Base-by-base conservation (phyloP, 1,140 invertebrate species). In the Amyelois transitella region DNA sequence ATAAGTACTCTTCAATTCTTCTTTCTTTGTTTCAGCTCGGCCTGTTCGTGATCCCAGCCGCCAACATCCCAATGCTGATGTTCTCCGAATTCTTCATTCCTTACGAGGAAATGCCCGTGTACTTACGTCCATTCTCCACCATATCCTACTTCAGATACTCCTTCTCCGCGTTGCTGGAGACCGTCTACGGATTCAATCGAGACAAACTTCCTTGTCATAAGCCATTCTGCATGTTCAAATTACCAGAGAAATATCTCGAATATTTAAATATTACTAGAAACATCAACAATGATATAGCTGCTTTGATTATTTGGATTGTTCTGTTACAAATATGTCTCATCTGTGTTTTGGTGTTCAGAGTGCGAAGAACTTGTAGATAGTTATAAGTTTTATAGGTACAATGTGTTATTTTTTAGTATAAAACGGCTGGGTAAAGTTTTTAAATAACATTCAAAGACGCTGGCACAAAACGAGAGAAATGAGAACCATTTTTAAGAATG, bases 61-160 rank as follows among this genome's bases (percentile, higher is more conserved):
- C 91, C 3, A 92, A 93, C 43, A 96, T 96, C 69, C 96, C 94
- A n/a, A 93, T 97, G 80, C 81, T 97, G 43, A 90, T 97, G 49
- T 96, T 94, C 74, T 92, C 93, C 0, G 96, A 96, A 32, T 97
- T 96, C 81, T 96, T 97, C 77, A 91, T 97, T 12, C 94, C 93
- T 48, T 91, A 96, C 70, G 86, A 90, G 10, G 95, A 96, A 55
- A 91, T 97, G 50, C 92, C 94, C 0, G 65, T 76, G 1, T 95
- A 94, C 65, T 84, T 97, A 49, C 90, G 91, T 45, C 92, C 92
- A 62, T 83, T 97, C 4, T 92, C 93, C 18, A 88, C 91, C 58
- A 76, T 95, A 2, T 96, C 94, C 18, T 96, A 95, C 74, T 94
- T 96, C 62, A 91, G 94, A 69, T 96, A 96, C 51, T 91, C 92